Evolutionary conservation across 2,113 vertebrate species (phyloP), one percentile per base, ranked within the genome.

Genomic region (Sceloporus tristichus): DNA sequence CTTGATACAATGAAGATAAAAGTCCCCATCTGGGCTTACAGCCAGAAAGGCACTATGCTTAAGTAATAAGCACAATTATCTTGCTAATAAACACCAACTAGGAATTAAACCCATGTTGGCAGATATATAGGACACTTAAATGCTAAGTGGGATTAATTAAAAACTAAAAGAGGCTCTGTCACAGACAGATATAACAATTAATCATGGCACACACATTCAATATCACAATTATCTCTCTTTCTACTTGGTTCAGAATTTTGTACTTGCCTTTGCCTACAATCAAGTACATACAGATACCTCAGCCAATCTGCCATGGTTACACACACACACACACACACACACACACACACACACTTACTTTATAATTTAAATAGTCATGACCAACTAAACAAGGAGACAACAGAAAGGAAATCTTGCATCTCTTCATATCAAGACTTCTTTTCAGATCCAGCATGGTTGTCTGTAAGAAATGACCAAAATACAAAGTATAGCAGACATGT

Each of bases 131-230:
- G 76, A 87, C 82, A 87, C 93, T 96, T 93, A 95, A 94, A 96
- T 86, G 92, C 94, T 95, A 95, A 95, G 93, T 95, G 90, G 93
- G 88, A 95, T 96, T 95, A 95, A 96, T 97, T 96, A 95, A 95
- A 95, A 92, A 92, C 90, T 92, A 91, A 76, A 94, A 87, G 87
- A 76, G 88, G 66, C 92, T 92, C 90, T 91, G 82, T 95, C 89
- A 79, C 14, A 93, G 91, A 92, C 86, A 83, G 85, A 89, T 92
- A 62, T 2, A 77, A 80, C 88, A 91, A 94, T 92, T 94, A 95
- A 93, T 92, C 86, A 76, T 42, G 34, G 82, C 42, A 11, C 19
- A 85, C 85, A 78, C 85, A 91, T 92, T 92, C 91, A 92, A 1
- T 62, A 9, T 29, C 91, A 80, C 10, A 90, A 88, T 94, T 90